phyloP scores from a whole-genome alignment of 2,888 invertebrate species.

The Colletes collaris region DNA sequence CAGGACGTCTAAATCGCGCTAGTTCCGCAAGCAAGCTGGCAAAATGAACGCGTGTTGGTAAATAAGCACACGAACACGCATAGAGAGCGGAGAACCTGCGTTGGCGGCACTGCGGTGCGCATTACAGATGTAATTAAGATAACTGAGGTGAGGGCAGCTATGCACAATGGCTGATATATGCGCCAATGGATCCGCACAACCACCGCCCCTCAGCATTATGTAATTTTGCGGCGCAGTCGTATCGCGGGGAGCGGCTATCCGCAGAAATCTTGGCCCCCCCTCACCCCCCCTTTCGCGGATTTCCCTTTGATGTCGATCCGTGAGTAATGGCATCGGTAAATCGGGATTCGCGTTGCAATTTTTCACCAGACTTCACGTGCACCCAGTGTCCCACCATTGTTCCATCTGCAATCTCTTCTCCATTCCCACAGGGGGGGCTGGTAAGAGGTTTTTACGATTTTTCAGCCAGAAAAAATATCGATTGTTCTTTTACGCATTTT shows the following conservation, averaged over 20 bases:
- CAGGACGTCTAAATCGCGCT: constrained; percentile 30
- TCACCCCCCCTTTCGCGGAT: constrained; percentile 46
- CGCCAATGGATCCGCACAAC: constrained; percentile 70
- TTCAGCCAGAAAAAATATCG: too few species aligned
- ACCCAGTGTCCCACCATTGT: constrained; percentile 23
- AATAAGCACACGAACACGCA: constrained; percentile 62
- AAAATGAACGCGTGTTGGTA: constrained; percentile 50
- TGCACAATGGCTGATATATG: constrained; percentile 81
- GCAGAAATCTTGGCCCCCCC: constrained; percentile 70
- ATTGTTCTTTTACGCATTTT: too few species aligned
- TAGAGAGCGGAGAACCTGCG: constrained; percentile 31
- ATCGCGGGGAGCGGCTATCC: constrained; percentile 65
- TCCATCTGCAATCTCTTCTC: constrained; percentile 7
- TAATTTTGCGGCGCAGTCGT: constrained; percentile 62
- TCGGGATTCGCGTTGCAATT: constrained; percentile 34
- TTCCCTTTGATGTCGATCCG: constrained; percentile 52
- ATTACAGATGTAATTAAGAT: constrained; percentile 83
- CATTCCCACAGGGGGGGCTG: neutral
- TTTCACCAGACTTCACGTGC: constrained; percentile 38
- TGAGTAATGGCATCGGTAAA: constrained; percentile 37
- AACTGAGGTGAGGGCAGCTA: constrained; percentile 81
- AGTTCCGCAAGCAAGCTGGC: constrained; percentile 7
- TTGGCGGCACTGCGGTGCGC: constrained; percentile 76
- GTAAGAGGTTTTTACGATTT: neutral
- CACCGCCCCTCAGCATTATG: constrained; percentile 58